Conservation (phyloP, 2,113 vertebrate genomes). For the Leucopternis melanops region DNA sequence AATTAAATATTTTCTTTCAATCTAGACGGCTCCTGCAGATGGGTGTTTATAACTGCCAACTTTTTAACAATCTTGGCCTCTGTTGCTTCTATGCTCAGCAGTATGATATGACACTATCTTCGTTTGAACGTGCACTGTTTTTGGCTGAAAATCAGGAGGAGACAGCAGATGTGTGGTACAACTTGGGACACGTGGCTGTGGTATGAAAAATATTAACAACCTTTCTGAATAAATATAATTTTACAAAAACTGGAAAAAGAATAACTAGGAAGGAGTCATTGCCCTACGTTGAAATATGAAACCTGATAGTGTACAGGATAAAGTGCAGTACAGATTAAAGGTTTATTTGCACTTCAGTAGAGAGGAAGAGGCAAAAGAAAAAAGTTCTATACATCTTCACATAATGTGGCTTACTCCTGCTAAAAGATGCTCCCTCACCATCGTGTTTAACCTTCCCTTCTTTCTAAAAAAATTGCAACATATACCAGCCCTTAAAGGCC, state of each 20-base stretch:
- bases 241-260: not conserved
- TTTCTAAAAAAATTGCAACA: not conserved
- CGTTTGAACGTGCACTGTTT: slow-evolving; percentile 89
- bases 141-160: slow-evolving; percentile 88
- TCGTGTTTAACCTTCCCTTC: not conserved
- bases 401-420: not conserved
- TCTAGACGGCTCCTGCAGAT: slow-evolving; percentile 92
- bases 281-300: not conserved
- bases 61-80: slow-evolving; percentile 96
- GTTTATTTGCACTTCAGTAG: not conserved
- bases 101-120: slow-evolving; percentile 95
- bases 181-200: slow-evolving; percentile 92
- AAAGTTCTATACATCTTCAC: not conserved
- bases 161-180: slow-evolving; percentile 95
- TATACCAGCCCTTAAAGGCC: not conserved
- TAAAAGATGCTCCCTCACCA: not conserved
- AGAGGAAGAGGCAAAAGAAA: not conserved
- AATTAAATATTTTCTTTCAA: not conserved
- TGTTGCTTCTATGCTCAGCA: slow-evolving; percentile 99
- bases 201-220: slow-evolving; percentile 69
- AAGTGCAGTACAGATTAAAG: not conserved
- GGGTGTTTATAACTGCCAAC: slow-evolving; percentile 96
- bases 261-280: not conserved
- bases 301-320: not conserved
- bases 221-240: not conserved